Base-by-base conservation (phyloP, 2,113 vertebrate species). In the Seriola rivoliana region DNA sequence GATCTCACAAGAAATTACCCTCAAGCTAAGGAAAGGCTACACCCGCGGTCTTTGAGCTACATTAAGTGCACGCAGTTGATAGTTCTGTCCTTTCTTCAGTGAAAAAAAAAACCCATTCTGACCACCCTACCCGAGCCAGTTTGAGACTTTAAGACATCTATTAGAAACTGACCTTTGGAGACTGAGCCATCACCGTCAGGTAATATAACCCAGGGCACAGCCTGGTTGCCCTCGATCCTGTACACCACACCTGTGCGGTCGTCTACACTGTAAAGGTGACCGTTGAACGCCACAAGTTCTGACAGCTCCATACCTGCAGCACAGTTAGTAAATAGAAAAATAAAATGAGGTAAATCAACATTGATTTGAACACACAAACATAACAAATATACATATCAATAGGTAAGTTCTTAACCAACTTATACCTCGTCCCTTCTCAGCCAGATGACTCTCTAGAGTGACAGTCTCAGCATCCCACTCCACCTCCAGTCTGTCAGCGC, bases 161-260 rank as follows among this genome's bases (percentile, higher is more conserved):
- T 10, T 50, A 16, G 29, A 67, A 38, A 85, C 94, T 94, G 62
- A 99, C 98, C 98, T 96, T 99, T 99, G 71, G 95, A 96, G 77
- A 98, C 95, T 0, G 94, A 96, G 3, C 98, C 98, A 0, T 99
- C 97, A 0, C 98, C 98, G 0, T 99, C 98, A 0, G 97, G 87
- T 19, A 99, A 94, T 75, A 99, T 99, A n/a, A 99, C 97, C 98
- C 98, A 99, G 57, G 98, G 98, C 69, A 99, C 94, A 0, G 95
- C 97, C 82, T 84, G 95, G 89, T 93, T 94, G 48, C 96, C 97
- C 23, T 98, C 94, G 0, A 99, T 96, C 80, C 96, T 96, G 93
- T 97, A 99, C 71, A 99, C 93, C n/a, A 99, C 97, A 0, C 98
- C 98, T 0, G 98, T 99, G 2, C 97, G 97, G 94, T 99, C 98